Conservation (phyloP, 2,113 vertebrate genomes). For the Lepus timidus region DNA sequence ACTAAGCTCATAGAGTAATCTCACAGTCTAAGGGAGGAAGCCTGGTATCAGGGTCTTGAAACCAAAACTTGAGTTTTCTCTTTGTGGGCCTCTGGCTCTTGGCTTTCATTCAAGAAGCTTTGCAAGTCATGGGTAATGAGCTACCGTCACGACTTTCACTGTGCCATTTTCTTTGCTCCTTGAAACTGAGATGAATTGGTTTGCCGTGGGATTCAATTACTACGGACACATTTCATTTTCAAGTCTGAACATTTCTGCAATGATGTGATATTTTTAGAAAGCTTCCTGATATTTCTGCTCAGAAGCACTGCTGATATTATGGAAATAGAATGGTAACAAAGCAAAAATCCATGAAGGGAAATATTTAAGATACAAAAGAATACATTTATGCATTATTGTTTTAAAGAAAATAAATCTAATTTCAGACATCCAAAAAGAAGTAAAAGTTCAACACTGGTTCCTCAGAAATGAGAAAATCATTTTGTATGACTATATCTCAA, state of each 20-base stretch:
- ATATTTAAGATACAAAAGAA: slow-evolving; percentile 40
- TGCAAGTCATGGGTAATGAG: neutral
- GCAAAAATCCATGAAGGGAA: slow-evolving; percentile 54
- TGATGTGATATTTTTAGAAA: slow-evolving; percentile 78
- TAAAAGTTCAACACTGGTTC: neutral
- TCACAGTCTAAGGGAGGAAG: neutral
- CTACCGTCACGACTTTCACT: neutral
- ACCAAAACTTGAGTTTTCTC: slow-evolving; percentile 1
- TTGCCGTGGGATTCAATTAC: slow-evolving; percentile 66
- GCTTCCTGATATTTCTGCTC: slow-evolving; percentile 68
- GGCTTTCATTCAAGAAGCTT: neutral
- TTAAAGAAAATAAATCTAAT: slow-evolving; percentile 42
- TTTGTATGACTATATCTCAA: neutral
- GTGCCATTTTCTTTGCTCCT: slow-evolving; percentile 46
- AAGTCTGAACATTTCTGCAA: slow-evolving; percentile 67
- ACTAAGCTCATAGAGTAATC: neutral
- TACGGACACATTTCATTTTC: slow-evolving; percentile 71
- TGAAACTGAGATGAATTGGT: slow-evolving; percentile 56
- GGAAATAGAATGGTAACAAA: slow-evolving; percentile 50
- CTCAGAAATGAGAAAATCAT: slow-evolving; percentile 36
- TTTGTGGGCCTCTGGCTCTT: neutral
- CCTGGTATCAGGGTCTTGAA: neutral
- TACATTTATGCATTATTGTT: neutral
- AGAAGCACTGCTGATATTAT: slow-evolving; percentile 45
- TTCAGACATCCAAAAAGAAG: neutral